phyloP scores from a whole-genome alignment of 2,113 vertebrate genomes.

The Percina caprodes region DNA sequence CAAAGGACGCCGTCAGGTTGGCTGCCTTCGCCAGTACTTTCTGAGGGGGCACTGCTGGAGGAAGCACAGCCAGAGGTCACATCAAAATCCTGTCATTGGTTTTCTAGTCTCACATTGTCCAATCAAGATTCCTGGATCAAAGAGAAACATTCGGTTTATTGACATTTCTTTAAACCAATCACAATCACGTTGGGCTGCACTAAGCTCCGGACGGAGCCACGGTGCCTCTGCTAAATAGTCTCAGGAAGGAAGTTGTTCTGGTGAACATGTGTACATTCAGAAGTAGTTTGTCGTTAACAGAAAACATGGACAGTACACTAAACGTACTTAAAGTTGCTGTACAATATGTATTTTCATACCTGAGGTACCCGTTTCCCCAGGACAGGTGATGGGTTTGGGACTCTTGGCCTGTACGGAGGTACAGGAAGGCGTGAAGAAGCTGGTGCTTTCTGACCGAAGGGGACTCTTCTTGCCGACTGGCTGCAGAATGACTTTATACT shows the following conservation, averaged over 20 bases:
- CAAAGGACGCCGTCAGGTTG: conserved; percentile 91
- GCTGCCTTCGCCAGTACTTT: conserved; percentile 87
- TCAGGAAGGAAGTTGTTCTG: too few species aligned
- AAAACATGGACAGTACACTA: too few species aligned
- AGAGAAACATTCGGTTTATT: too few species aligned
- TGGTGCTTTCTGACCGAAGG: conserved; percentile 82
- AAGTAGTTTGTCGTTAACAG: too few species aligned
- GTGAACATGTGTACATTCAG: too few species aligned
- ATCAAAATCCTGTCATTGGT: not conserved
- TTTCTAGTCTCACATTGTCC: too few species aligned
- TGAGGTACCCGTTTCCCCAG: conserved; percentile 67
- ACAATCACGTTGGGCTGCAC: too few species aligned
- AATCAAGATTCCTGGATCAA: too few species aligned
- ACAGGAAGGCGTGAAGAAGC: conserved; percentile 90
- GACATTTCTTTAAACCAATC: too few species aligned
- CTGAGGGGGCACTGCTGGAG: conserved; percentile 62
- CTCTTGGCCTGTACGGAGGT: conserved; percentile 87
- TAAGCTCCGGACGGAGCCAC: too few species aligned
- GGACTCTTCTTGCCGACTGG: conserved; percentile 80
- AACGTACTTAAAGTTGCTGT: too few species aligned
- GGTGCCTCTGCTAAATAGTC: too few species aligned
- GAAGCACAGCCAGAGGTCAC: not conserved
- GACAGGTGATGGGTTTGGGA: conserved; percentile 82
- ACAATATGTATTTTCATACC: not conserved
- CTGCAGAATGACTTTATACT: conserved; percentile 91